Evolutionary conservation across 2,113 vertebrate species (phyloP).

Genomic region (Todiramphus saurophagus): DNA sequence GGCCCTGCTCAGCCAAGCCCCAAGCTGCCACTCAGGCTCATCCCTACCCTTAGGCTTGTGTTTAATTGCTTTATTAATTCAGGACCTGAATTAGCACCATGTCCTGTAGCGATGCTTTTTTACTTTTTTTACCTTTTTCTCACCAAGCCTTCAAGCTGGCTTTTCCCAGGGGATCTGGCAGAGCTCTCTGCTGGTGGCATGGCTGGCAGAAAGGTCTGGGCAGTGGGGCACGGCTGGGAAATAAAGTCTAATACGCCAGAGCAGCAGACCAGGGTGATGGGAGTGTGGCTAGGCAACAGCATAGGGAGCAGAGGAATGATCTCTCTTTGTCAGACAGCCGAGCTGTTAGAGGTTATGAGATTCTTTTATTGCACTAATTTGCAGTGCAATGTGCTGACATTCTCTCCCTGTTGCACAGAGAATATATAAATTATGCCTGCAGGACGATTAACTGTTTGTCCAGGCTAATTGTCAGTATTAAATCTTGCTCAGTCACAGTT

Average conservation of each 20-base stretch:
- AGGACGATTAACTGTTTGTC: conserved; percentile 72
- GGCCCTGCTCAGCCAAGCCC: background rate
- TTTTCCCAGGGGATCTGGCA: background rate
- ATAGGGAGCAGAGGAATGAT: conserved; percentile 57
- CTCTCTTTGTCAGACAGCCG: conserved; percentile 63
- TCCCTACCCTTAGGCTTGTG: background rate
- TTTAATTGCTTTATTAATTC: background rate
- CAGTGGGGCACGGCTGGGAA: background rate
- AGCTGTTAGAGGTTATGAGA: conserved; percentile 52
- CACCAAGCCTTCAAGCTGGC: background rate
- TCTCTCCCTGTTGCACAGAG: conserved; percentile 59
- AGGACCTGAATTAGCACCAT: background rate
- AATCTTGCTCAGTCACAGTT: conserved; percentile 73
- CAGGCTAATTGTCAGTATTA: conserved; percentile 75
- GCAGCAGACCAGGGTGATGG: conserved; percentile 33
- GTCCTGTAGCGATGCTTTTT: background rate
- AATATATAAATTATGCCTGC: conserved; percentile 71
- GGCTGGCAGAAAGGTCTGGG: background rate
- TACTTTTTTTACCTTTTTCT: background rate
- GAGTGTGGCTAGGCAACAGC: conserved; percentile 59
- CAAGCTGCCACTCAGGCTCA: background rate
- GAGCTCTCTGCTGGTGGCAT: background rate
- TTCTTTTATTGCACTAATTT: conserved; percentile 62
- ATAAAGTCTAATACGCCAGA: background rate
- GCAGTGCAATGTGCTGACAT: conserved; percentile 22